A percentile compares a stretch with the other conserved stretches of the same genome.
Evolutionary conservation across 2,888 invertebrate species (phyloP).

Genomic region (Rhagonycha fulva): DNA sequence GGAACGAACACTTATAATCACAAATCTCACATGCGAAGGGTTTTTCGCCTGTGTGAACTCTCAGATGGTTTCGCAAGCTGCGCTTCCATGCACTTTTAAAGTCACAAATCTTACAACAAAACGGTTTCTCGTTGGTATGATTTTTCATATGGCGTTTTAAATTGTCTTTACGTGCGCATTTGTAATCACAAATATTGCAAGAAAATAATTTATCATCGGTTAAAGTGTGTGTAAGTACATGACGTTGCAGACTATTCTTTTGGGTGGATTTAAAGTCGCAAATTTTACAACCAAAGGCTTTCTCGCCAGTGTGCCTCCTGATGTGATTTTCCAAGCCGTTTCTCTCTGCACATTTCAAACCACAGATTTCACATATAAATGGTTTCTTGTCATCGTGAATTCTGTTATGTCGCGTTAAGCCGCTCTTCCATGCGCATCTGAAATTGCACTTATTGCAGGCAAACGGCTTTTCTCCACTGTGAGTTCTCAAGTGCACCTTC

Average conservation of each 20-base stretch:
- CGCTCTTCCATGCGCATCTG: neutral
- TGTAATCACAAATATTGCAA: neutral
- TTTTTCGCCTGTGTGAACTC: neutral
- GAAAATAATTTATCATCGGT: neutral
- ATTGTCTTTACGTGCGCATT: neutral
- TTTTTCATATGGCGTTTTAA: neutral
- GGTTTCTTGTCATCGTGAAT: neutral
- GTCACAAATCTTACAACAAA: neutral
- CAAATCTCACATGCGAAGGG: neutral
- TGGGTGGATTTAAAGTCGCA: neutral
- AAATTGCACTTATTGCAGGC: neutral
- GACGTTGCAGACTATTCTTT: neutral
- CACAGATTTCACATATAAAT: neutral
- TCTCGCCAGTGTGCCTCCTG: neutral
- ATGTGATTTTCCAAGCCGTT: neutral
- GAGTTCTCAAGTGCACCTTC: neutral
- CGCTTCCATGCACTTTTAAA: neutral
- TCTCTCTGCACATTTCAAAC: neutral
- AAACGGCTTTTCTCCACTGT: neutral
- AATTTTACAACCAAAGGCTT: neutral
- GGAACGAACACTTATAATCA: neutral
- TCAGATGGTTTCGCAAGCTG: neutral
- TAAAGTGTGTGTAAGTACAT: neutral
- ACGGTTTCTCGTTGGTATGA: neutral
- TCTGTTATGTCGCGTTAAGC: neutral